Evolutionary conservation across 64 coral and sea anemone genomes (phyloP).

Genomic region (Pachyseris speciosa): DNA sequence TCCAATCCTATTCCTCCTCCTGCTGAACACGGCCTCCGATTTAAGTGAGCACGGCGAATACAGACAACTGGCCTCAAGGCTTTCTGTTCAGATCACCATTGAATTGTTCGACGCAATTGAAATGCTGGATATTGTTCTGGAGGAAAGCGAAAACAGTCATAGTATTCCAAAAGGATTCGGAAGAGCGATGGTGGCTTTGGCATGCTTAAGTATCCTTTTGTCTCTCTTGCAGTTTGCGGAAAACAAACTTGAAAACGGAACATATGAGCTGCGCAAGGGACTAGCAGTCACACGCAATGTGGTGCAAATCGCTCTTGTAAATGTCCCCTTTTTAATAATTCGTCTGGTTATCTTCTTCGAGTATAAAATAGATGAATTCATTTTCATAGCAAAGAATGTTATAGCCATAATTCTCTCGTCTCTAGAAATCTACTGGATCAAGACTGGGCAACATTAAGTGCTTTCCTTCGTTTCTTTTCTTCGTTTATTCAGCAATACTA

Average conservation of each 20-base stretch:
- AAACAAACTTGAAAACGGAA: background rate
- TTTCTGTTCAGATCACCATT: too few species aligned
- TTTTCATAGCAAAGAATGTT: conserved; percentile 76
- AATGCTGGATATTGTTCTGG: conserved; percentile 43
- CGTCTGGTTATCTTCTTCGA: conserved; percentile 34
- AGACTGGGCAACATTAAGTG: too few species aligned
- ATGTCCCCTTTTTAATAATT: conserved; percentile 68
- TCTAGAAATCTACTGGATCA: too few species aligned
- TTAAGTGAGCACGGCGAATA: too few species aligned
- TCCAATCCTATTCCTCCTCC: too few species aligned
- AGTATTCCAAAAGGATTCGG: conserved; percentile 15
- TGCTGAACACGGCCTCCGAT: too few species aligned
- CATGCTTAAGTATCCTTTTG: conserved; percentile 8
- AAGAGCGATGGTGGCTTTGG: conserved; percentile 4
- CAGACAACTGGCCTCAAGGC: too few species aligned
- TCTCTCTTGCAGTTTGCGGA: conserved; percentile 17
- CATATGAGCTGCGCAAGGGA: too few species aligned
- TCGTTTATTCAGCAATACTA: too few species aligned
- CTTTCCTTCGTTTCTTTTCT: too few species aligned
- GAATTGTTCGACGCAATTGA: conserved; percentile 68
- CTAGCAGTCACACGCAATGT: background rate
- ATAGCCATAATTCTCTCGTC: background rate
- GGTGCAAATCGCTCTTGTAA: background rate
- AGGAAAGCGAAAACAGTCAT: background rate
- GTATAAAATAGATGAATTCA: conserved; percentile 25